Evolutionary conservation across 2,113 vertebrate species (phyloP).

Genomic region (Leptocoma aspasia): DNA sequence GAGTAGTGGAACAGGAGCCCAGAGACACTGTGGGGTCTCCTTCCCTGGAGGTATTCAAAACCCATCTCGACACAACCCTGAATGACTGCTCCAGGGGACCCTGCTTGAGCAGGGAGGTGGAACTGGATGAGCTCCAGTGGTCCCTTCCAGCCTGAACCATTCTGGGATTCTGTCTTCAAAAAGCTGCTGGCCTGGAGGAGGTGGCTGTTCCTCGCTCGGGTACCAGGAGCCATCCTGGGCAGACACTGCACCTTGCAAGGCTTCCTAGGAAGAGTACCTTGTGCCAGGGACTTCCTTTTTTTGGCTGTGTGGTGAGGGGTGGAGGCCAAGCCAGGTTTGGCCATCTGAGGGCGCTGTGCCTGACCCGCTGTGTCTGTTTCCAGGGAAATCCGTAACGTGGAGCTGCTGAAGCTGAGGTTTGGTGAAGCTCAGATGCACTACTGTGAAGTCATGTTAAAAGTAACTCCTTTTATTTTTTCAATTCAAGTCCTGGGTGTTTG

Average conservation of each 20-base stretch:
- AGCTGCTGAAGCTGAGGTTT: slow-evolving; percentile 95
- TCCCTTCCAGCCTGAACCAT: neutral
- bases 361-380: neutral
- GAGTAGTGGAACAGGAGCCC: neutral
- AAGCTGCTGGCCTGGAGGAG: neutral
- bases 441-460: slow-evolving; percentile 97
- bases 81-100: neutral
- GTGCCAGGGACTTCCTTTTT: neutral
- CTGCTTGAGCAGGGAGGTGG: neutral
- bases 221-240: neutral
- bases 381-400: slow-evolving; percentile 97
- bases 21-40: neutral
- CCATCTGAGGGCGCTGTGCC: fast-evolving
- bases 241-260: neutral
- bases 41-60: neutral
- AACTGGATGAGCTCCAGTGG: neutral
- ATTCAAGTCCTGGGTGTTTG: neutral
- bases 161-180: neutral
- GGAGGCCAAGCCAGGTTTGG: neutral
- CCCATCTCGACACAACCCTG: neutral
- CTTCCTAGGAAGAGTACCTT: neutral
- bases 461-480: neutral
- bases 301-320: neutral
- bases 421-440: slow-evolving; percentile 98
- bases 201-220: neutral